A percentile compares a stretch with the other conserved stretches of the same genome.
Conservation (phyloP, 1,140 invertebrate species). For the Thaumatotibia leucotreta region DNA sequence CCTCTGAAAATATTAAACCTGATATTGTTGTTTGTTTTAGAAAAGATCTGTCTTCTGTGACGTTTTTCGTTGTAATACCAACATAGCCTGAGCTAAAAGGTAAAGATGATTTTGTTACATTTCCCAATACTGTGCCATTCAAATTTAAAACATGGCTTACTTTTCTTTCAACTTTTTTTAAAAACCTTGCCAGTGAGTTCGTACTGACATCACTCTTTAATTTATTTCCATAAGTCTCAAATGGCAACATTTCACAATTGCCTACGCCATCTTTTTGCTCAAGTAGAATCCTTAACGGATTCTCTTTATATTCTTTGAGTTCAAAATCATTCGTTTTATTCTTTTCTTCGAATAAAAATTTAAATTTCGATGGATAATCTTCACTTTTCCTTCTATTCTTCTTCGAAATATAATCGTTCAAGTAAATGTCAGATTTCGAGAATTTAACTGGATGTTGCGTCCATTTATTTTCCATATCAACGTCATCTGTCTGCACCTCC, state of each 20-base stretch:
- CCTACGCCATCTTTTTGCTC: slow-evolving; percentile 73
- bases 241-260: slow-evolving; percentile 43
- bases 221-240: slow-evolving; percentile 45
- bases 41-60: slow-evolving; percentile 30
- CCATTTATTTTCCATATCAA: slow-evolving; percentile 81
- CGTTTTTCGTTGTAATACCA: slow-evolving; percentile 32
- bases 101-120: slow-evolving; percentile 30
- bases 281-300: slow-evolving; percentile 56
- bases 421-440: slow-evolving; percentile 53
- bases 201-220: slow-evolving; percentile 43
- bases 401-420: slow-evolving; percentile 22
- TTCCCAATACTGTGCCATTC: slow-evolving; percentile 35
- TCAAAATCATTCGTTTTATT: slow-evolving; percentile 22
- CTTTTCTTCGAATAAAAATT: slow-evolving; percentile 28
- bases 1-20: slow-evolving; percentile 54
- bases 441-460: slow-evolving; percentile 83
- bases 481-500: slow-evolving; percentile 85
- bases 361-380: slow-evolving; percentile 41
- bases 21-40: slow-evolving; percentile 43
- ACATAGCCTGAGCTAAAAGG: slow-evolving; percentile 56
- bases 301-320: slow-evolving; percentile 40
- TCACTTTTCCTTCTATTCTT: slow-evolving; percentile 29
- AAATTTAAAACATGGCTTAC: slow-evolving; percentile 48
- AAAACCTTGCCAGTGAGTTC: slow-evolving; percentile 46
- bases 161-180: slow-evolving; percentile 50